phyloP scores from a whole-genome alignment of 37 sponge, comb jelly and placozoan genomes.

The Dysidea cf. avara region DNA sequence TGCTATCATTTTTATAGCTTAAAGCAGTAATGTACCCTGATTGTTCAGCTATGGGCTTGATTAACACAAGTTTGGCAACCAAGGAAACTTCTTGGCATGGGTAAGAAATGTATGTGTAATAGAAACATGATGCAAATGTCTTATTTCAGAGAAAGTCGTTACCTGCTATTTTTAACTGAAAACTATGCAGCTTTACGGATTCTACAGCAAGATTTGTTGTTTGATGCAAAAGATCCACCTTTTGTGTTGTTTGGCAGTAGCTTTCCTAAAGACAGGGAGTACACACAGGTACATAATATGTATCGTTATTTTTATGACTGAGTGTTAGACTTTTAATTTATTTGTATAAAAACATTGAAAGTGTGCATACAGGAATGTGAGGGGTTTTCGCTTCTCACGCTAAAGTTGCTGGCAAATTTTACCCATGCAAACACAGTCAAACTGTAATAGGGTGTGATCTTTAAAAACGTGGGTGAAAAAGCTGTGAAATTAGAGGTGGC shows the following conservation, averaged over 20 bases:
- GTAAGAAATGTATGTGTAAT: conserved; percentile 23
- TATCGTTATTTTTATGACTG: too few relatives aligned
- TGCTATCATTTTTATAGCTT: conserved; percentile 2
- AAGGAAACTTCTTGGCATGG: conserved; percentile 76
- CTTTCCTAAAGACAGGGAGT: conserved; percentile 95
- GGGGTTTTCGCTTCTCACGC: too few relatives aligned
- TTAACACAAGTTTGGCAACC: conserved; percentile 61
- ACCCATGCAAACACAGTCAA: too few relatives aligned
- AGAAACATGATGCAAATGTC: background rate
- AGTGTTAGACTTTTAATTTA: too few relatives aligned
- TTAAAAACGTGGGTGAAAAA: too few relatives aligned
- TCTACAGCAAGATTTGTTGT: conserved; percentile 36
- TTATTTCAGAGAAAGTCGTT: conserved; percentile 83
- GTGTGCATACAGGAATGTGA: too few relatives aligned
- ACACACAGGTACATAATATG: conserved; percentile 84
- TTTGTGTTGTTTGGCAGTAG: conserved; percentile 90
- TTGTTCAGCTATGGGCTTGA: conserved; percentile 66
- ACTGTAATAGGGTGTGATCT: too few relatives aligned
- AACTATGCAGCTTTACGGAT: conserved; percentile 91
- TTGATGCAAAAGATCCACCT: conserved; percentile 22
- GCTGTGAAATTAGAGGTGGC: too few relatives aligned
- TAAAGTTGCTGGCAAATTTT: too few relatives aligned
- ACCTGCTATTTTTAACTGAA: conserved; percentile 88
- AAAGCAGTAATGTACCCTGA: conserved; percentile 41
- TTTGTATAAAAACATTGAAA: too few relatives aligned